Conservation (phyloP, 2,113 vertebrate genomes). For the Dipodomys stephensi region DNA sequence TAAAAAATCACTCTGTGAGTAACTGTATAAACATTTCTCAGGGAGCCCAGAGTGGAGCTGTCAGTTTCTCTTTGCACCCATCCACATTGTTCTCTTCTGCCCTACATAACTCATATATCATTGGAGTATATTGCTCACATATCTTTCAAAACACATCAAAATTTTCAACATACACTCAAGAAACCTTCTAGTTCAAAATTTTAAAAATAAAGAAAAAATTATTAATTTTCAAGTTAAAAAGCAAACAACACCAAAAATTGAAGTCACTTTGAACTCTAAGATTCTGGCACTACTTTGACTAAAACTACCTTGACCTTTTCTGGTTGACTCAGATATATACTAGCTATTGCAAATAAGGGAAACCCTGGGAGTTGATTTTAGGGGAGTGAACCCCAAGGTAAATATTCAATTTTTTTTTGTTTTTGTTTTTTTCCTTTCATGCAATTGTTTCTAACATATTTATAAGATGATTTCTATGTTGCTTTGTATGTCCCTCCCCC, state of each 20-base stretch:
- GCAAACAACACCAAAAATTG: neutral
- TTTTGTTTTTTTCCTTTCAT: no score
- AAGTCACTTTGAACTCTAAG: neutral
- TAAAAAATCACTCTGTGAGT: no score
- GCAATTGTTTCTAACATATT: no score
- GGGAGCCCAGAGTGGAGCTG: neutral
- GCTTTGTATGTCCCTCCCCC: no score
- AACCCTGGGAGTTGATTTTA: no score
- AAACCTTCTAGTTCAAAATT: neutral
- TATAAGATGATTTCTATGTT: no score
- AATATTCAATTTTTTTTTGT: no score
- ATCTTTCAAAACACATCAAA: neutral
- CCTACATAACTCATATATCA: neutral
- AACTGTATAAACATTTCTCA: neutral
- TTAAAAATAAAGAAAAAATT: neutral
- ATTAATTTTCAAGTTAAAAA: neutral
- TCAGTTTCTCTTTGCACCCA: neutral
- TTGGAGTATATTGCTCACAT: neutral
- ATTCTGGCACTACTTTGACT: neutral
- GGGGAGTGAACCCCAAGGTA: no score
- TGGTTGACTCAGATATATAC: no score
- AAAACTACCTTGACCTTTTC: no score
- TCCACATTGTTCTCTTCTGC: neutral
- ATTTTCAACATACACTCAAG: constrained; percentile 9
- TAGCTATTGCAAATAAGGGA: no score